phyloP scores from a whole-genome alignment of 2,797 vertebrate species.

The Anas bernieri region DNA sequence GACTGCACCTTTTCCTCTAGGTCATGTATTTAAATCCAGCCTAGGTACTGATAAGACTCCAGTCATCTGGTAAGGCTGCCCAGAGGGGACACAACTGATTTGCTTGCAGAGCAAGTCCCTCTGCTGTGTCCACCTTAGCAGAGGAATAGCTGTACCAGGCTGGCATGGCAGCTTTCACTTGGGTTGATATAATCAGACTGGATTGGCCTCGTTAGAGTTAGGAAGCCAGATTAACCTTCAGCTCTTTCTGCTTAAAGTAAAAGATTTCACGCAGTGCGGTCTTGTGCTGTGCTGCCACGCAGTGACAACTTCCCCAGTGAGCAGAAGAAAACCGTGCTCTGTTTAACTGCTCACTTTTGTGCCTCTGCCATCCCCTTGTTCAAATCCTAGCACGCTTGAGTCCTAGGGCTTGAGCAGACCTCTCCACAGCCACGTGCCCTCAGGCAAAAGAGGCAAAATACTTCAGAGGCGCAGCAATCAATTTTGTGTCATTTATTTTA shows the following conservation, averaged over 20 bases:
- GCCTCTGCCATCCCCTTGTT: fast-evolving
- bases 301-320: background rate
- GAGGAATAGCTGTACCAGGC: background rate
- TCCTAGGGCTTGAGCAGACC: background rate
- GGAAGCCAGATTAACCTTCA: background rate
- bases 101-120: background rate
- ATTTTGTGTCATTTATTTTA: background rate
- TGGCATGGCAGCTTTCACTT: background rate
- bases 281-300: background rate
- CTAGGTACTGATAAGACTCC: background rate
- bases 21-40: slow-evolving; percentile 12
- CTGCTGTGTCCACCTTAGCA: background rate
- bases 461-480: background rate
- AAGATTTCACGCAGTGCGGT: background rate
- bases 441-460: background rate
- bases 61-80: background rate
- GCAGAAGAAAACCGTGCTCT: background rate
- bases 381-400: fast-evolving
- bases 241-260: background rate
- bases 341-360: background rate
- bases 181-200: background rate
- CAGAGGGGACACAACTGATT: background rate
- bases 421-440: background rate
- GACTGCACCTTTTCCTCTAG: background rate
- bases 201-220: background rate